A percentile compares a stretch with the other conserved stretches of the same genome.
Evolutionary conservation across 2,888 invertebrate species (phyloP).

Genomic region (Eristalis arbustorum): DNA sequence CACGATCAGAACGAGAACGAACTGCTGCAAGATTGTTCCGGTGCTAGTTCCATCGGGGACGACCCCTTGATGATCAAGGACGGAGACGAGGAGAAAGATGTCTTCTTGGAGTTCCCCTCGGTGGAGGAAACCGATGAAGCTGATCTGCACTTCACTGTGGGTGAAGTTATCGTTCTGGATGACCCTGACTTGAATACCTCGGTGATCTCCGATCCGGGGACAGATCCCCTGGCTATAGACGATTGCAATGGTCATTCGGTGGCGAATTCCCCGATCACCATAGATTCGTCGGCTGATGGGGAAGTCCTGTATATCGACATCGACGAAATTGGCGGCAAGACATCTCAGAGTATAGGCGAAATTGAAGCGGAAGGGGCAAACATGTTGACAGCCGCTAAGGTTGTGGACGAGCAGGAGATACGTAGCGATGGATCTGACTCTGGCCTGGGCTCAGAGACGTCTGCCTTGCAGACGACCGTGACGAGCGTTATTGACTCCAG

Average conservation of each 20-base stretch:
- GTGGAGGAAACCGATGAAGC: constrained; percentile 54
- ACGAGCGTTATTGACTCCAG: constrained; percentile 69
- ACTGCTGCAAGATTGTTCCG: constrained; percentile 10
- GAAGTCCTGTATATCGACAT: constrained; percentile 73
- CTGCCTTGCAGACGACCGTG: constrained; percentile 73
- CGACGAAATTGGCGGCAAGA: constrained; percentile 62
- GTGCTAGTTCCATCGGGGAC: constrained; percentile 12
- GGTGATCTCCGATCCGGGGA: constrained; percentile 75
- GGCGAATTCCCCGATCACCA: constrained; percentile 61
- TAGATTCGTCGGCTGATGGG: constrained; percentile 73
- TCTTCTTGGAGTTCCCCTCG: constrained; percentile 73
- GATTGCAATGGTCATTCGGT: constrained; percentile 69
- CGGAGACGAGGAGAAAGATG: constrained; percentile 72
- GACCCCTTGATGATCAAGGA: constrained; percentile 51
- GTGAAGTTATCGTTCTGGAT: constrained; percentile 76
- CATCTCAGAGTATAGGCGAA: constrained; percentile 52
- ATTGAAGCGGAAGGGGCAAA: constrained; percentile 68
- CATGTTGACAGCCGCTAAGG: constrained; percentile 69
- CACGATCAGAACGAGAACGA: constrained; percentile 72
- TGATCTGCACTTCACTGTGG: constrained; percentile 61
- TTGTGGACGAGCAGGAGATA: constrained; percentile 83
- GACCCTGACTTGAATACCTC: constrained; percentile 75
- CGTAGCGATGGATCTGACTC: constrained; percentile 92
- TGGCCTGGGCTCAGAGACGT: constrained; percentile 88
- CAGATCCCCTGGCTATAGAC: constrained; percentile 80